These are phyloP conservation scores for Mycalesis mineus DNA, from an alignment of 2,888 invertebrate species.

Conservation along the genomic window DNA sequence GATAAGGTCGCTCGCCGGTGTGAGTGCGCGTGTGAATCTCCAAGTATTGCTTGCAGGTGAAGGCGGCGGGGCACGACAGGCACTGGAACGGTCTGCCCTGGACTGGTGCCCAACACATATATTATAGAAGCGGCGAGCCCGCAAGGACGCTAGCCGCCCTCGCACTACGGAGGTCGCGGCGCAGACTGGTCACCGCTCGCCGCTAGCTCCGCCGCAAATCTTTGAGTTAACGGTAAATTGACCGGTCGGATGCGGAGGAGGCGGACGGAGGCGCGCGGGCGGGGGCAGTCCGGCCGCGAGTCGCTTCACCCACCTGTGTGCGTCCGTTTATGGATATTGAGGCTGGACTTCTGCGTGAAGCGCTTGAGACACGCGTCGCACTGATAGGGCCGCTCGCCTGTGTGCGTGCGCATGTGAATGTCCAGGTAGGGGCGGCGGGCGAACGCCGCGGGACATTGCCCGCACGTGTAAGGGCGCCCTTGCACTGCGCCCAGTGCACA, in stretches of 20 bases:
- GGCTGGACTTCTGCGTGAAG: conserved; percentile 83
- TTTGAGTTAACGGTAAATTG: conserved; percentile 29
- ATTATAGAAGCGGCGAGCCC: conserved; percentile 26
- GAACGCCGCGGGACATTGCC: conserved; percentile 79
- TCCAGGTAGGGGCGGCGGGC: conserved; percentile 78
- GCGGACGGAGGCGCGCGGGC: conserved; percentile 39
- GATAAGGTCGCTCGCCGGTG: conserved; percentile 78
- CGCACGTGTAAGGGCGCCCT: conserved; percentile 79
- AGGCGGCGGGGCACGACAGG: conserved; percentile 78
- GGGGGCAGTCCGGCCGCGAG: conserved; percentile 54
- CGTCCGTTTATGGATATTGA: conserved; percentile 77
- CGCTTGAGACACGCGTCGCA: conserved; percentile 87
- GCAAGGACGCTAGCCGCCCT: conserved; percentile 66
- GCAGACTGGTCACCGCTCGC: conserved; percentile 74
- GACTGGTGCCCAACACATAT: conserved; percentile 60
- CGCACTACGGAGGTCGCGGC: conserved; percentile 68
- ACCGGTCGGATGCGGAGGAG: background rate
- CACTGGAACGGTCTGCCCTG: conserved; percentile 78
- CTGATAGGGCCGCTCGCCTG: conserved; percentile 79
- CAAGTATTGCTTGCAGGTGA: conserved; percentile 79
- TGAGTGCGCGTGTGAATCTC: conserved; percentile 81
- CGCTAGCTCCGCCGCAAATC: conserved; percentile 65
- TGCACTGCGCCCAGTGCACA: conserved; percentile 78
- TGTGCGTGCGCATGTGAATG: conserved; percentile 51
- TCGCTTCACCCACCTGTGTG: conserved; percentile 79